Evolutionary conservation across 2,888 invertebrate species (phyloP), one percentile per base, ranked within the genome.

Genomic region (Epinotia demarniana): DNA sequence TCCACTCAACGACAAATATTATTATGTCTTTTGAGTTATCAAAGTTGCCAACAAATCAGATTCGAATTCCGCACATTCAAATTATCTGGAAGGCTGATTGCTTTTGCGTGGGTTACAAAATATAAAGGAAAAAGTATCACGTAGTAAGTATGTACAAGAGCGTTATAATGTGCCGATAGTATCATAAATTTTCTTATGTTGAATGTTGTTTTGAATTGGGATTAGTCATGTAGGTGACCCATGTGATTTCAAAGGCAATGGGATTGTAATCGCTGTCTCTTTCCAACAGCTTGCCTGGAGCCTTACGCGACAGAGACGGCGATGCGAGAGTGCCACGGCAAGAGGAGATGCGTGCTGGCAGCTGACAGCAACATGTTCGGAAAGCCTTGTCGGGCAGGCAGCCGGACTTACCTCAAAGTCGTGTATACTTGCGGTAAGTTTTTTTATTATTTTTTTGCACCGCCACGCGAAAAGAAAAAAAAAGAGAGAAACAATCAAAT

Each of bases 291-390:
- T 19, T 98, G 98, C 89, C 94, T 97, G 89, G 97, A 97, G 81
- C 97, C 97, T 82, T 97, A 97, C 90, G 98, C 98, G 6, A 97
- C 98, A n/a, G 98, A 98, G 92, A 97, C 97, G 19, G 97, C 98
- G 72, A 98, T 98, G 97, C 95, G 97, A 85, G 95, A 96, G 81
- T 98, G 98, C 87, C 98, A 98, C 86, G 98, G 98, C 53, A 96
- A 97, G 86, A 94, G 97, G 78, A 95, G 96, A 76, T 98, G 98
- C 86, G 96, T 96, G 66, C 94, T 98, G 69, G 95, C 96, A 27
- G 97, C 97, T 3, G 97, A 98, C 89, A 95, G 96, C 81, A 96
- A 96, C 79, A 98, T 97, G 85, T 98, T 98, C 85, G 97, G 97
- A 9, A 96, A 96, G 81, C 97, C 97, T 0, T 98, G 98, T 89